Evolutionary conservation across 2,113 vertebrate species (phyloP), one percentile per base, ranked within the genome.

Genomic region (Gopherus flavomarginatus): DNA sequence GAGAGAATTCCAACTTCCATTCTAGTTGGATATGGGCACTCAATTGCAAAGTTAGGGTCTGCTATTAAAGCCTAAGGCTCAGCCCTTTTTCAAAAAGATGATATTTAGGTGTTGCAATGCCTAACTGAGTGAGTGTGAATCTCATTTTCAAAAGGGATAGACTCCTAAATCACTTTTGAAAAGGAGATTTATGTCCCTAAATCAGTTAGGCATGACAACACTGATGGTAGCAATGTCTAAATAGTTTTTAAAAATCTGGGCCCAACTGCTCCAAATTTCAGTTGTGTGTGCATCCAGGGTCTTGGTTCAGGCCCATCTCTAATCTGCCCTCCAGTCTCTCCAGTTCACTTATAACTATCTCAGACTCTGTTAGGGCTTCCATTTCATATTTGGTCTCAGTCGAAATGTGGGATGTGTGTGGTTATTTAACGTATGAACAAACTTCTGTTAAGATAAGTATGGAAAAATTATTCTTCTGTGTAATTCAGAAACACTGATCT

Each of bases 1-100:
- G 19, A n/a, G 86, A 95, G 81, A 79, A 93, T 88, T 88, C 24
- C 27, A 90, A 1, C 57, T 38, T 81, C 62, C 93, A 1, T 83
- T 88, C 95, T 92, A 93, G 85, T 93, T 96, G 83, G 77, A 90
- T 75, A 47, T 85, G 65, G 2, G 42, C 95, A 86, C 57, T 54
- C 8, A 90, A 57, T 59, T 8, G 38, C 72, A 93, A 85, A 65
- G 11, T 72, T 88, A 91, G 85, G 81, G 26, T 26, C 38, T 77
- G 38, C 38, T 44, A 44, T 44, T 24, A 42, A 44, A 77, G 22
- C 35, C 8, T 8, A 21, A 69, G 17, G 65, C 35, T n/a, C 35
- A 69, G 17, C 17, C 35, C 53, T 54, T 54, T 54, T 54, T 69
- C 8, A 35, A 65, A 65, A 65, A 35, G 16, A 35, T 10, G 35